These are phyloP conservation scores for Drosophila formosana DNA, from an alignment of 2,888 invertebrate species.

Conservation along the genomic window DNA sequence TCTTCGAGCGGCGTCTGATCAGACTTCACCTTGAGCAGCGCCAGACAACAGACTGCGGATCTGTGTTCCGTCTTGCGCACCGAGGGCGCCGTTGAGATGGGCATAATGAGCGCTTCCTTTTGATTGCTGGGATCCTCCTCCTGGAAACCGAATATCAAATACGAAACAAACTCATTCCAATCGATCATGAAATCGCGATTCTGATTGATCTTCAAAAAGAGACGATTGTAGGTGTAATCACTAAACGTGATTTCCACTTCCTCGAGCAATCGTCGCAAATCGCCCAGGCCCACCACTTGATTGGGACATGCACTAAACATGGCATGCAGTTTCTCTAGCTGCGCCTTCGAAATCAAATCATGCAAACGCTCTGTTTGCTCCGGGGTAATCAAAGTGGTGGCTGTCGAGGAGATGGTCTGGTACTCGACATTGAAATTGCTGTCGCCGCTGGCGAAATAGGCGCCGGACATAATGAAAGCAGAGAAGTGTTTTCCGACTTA, in stretches of 20 bases:
- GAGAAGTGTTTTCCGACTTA: conserved; percentile 37
- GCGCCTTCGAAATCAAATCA: conserved; percentile 77
- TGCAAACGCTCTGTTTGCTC: conserved; percentile 80
- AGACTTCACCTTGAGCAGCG: conserved; percentile 68
- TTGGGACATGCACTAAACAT: conserved; percentile 60
- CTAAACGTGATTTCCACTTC: conserved; percentile 71
- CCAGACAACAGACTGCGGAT: conserved; percentile 88
- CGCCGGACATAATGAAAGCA: conserved; percentile 44
- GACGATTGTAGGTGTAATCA: conserved; percentile 87
- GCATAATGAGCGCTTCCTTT: conserved; percentile 87
- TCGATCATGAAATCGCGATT: conserved; percentile 87
- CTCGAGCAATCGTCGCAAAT: conserved; percentile 73
- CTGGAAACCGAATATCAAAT: conserved; percentile 90
- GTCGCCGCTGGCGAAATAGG: conserved; percentile 45
- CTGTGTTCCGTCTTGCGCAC: conserved; percentile 89
- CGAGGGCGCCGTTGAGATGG: conserved; percentile 87
- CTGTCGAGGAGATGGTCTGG: conserved; percentile 73
- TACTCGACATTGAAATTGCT: conserved; percentile 65
- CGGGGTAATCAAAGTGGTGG: conserved; percentile 25
- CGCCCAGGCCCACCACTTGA: conserved; percentile 63
- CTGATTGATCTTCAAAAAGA: conserved; percentile 89
- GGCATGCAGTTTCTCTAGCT: conserved; percentile 75
- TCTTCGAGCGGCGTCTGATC: conserved; percentile 66
- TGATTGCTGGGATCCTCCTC: conserved; percentile 88
- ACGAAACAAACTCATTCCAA: conserved; percentile 93